Conservation (phyloP, 1,140 invertebrate species). For the Bombus vancouverensis region DNA sequence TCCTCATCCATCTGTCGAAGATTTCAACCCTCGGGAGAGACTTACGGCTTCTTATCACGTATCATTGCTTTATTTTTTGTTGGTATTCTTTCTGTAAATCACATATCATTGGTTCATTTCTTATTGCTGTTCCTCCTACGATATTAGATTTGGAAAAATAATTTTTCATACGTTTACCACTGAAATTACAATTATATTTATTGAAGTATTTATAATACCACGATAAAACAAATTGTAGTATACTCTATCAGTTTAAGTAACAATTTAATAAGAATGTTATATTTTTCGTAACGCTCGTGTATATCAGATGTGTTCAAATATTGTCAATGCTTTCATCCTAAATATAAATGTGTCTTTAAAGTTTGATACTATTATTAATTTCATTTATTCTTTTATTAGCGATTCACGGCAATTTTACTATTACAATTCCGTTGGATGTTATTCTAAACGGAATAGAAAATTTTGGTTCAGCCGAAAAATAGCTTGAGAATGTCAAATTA, state of each 20-base stretch:
- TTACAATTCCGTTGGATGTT: too few species aligned
- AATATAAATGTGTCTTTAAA: neutral
- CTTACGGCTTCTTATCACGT: constrained; percentile 11
- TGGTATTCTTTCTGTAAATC: neutral
- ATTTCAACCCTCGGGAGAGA: constrained; percentile 12
- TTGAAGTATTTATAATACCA: neutral
- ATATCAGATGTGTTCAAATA: neutral
- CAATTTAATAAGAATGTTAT: neutral
- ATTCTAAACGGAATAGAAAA: too few species aligned
- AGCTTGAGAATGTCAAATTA: neutral
- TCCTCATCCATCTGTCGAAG: constrained; percentile 48
- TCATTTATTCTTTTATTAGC: too few species aligned
- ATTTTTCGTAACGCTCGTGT: neutral
- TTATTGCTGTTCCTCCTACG: neutral
- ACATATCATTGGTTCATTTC: neutral
- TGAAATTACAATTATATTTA: neutral
- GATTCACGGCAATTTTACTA: too few species aligned
- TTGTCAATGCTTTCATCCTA: neutral
- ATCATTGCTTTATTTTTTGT: constrained; percentile 1
- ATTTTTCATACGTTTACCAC: neutral
- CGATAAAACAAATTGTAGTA: neutral
- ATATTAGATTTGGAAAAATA: neutral
- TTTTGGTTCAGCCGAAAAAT: neutral
- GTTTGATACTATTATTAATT: too few species aligned
- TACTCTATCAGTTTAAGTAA: neutral